phyloP scores from a whole-genome alignment of 2,888 invertebrate genomes.

The Xestia sexstrigata region DNA sequence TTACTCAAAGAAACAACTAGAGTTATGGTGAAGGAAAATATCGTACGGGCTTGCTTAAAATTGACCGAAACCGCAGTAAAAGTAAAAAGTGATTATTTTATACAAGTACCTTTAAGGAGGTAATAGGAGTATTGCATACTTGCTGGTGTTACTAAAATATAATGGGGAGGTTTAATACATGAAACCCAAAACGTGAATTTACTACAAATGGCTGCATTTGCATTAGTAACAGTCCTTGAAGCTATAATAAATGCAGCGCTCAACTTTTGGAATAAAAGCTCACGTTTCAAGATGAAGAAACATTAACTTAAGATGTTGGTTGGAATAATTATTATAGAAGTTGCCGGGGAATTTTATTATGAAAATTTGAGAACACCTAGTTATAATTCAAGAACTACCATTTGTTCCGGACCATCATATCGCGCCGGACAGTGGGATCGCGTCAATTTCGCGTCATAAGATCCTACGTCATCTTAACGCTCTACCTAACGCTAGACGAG shows the following conservation, averaged over 20 bases:
- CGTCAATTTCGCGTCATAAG: too few relatives aligned
- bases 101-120: background rate
- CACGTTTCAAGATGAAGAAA: background rate
- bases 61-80: too few relatives aligned
- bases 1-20: background rate
- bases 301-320: constrained; percentile 8
- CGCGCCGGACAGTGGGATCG: too few relatives aligned
- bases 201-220: constrained; percentile 1
- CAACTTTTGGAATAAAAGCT: constrained; percentile 33
- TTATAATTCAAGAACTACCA: background rate
- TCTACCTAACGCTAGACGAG: too few relatives aligned
- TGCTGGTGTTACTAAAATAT: background rate
- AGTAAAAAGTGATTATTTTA: too few relatives aligned
- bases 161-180: background rate
- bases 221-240: constrained; percentile 1
- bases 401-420: too few relatives aligned
- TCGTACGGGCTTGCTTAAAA: background rate
- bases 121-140: background rate
- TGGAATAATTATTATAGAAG: constrained; percentile 4
- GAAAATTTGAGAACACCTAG: background rate
- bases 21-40: background rate
- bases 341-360: background rate
- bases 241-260: background rate
- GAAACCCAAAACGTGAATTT: background rate
- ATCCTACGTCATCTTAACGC: too few relatives aligned